Conservation (phyloP, 1,140 invertebrate species). For the Pogonognathellus flavescens region DNA sequence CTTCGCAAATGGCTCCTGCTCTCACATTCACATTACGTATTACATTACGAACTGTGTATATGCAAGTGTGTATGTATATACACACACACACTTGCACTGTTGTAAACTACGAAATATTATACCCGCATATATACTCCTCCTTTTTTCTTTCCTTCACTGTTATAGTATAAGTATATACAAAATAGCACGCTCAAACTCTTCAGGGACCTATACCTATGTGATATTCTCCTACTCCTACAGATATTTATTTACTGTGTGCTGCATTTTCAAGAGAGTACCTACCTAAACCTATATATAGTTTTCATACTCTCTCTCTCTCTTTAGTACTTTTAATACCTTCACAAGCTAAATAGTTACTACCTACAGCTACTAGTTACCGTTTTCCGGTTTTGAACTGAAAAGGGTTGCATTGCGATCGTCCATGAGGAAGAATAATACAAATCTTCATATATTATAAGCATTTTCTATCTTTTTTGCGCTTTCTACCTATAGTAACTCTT, state of each 20-base stretch:
- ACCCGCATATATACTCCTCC: neutral
- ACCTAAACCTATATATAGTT: too few relatives aligned
- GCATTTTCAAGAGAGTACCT: too few relatives aligned
- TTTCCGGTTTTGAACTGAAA: too few relatives aligned
- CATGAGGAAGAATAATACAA: neutral
- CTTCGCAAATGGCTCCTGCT: slow-evolving; percentile 42
- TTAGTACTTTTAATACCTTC: too few relatives aligned
- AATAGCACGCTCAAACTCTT: neutral
- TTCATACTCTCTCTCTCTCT: too few relatives aligned
- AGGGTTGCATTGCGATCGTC: too few relatives aligned
- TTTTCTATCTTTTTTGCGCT: neutral
- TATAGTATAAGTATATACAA: neutral
- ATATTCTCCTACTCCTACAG: too few relatives aligned
- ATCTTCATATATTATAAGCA: neutral
- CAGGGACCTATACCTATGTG: too few relatives aligned
- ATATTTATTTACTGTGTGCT: too few relatives aligned
- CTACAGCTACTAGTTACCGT: too few relatives aligned
- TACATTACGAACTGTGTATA: slow-evolving; percentile 12
- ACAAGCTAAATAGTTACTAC: too few relatives aligned
- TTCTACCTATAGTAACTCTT: neutral
- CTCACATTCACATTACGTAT: slow-evolving; percentile 34
- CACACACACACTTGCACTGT: too few relatives aligned
- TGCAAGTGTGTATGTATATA: neutral
- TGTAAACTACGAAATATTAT: neutral
- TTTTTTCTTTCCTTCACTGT: neutral